Conservation (phyloP, 2,888 invertebrate species). For the Prenolepis imparis region DNA sequence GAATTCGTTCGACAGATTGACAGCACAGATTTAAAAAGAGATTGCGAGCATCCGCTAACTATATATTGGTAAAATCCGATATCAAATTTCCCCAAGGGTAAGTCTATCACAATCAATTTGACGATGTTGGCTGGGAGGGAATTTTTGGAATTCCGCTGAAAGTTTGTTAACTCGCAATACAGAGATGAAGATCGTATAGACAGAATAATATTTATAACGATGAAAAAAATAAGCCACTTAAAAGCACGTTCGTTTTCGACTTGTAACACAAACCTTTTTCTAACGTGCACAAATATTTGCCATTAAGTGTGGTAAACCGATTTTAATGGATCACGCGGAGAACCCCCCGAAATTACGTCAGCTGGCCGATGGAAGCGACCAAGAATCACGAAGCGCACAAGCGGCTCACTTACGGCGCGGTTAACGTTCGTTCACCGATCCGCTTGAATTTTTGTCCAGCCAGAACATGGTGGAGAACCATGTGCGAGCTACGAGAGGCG, state of each 20-base stretch:
- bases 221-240: background rate
- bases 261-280: background rate
- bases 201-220: background rate
- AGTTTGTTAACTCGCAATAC: background rate
- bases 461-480: background rate
- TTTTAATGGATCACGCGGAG: slow-evolving; percentile 1
- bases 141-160: slow-evolving; percentile 11
- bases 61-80: slow-evolving; percentile 40
- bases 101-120: slow-evolving; percentile 31
- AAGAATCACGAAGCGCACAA: slow-evolving; percentile 2
- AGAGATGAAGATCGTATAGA: background rate
- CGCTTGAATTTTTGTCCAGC: slow-evolving; percentile 26
- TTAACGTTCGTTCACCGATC: slow-evolving; percentile 34
- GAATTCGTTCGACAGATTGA: slow-evolving; percentile 34
- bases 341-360: slow-evolving; percentile 7
- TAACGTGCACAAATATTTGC: background rate
- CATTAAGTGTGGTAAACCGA: background rate
- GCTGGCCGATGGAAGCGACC: background rate
- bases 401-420: background rate
- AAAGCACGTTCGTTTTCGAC: background rate
- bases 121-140: background rate
- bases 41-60: slow-evolving; percentile 52
- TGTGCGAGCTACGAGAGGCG: slow-evolving; percentile 9
- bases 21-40: slow-evolving; percentile 50
- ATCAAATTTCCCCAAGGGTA: slow-evolving; percentile 39